A percentile compares a stretch with the other conserved stretches of the same genome.
Evolutionary conservation across 2,888 invertebrate species (phyloP).

Genomic region (Lasioglossum morio): DNA sequence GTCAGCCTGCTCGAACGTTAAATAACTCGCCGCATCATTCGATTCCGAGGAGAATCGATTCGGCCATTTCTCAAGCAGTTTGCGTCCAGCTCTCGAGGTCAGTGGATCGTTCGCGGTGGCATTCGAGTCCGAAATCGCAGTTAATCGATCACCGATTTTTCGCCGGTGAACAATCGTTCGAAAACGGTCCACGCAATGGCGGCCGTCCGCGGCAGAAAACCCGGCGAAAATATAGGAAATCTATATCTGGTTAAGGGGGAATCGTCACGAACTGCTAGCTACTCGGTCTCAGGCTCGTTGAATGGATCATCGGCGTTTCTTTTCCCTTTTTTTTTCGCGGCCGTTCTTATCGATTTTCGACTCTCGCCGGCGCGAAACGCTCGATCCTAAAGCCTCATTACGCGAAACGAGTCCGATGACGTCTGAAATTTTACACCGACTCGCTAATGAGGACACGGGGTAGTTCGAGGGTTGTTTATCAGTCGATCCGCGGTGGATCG

Average conservation of each 20-base stretch:
- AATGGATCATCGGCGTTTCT: constrained; percentile 11
- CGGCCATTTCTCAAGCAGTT: neutral
- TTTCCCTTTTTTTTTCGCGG: neutral
- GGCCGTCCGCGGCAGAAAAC: neutral
- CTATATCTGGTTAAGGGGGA: neutral
- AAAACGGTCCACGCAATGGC: neutral
- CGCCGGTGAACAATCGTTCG: constrained; percentile 6
- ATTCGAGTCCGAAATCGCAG: neutral
- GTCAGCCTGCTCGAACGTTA: neutral
- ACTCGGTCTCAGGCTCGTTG: neutral
- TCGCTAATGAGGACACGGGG: constrained; percentile 1
- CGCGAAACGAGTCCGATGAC: neutral
- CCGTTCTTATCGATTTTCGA: neutral
- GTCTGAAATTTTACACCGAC: constrained; percentile 5
- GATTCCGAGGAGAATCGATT: neutral
- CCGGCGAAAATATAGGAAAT: constrained; percentile 9
- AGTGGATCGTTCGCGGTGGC: neutral
- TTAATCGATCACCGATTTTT: constrained; percentile 22
- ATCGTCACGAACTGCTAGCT: neutral
- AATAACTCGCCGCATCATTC: constrained; percentile 1
- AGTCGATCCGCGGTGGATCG: neutral
- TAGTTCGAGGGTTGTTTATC: neutral
- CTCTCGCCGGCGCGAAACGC: neutral
- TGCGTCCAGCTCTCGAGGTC: neutral
- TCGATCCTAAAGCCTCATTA: constrained; percentile 11